Evolutionary conservation across 2,888 invertebrate species (phyloP).

Genomic region (Cephalotes varians): DNA sequence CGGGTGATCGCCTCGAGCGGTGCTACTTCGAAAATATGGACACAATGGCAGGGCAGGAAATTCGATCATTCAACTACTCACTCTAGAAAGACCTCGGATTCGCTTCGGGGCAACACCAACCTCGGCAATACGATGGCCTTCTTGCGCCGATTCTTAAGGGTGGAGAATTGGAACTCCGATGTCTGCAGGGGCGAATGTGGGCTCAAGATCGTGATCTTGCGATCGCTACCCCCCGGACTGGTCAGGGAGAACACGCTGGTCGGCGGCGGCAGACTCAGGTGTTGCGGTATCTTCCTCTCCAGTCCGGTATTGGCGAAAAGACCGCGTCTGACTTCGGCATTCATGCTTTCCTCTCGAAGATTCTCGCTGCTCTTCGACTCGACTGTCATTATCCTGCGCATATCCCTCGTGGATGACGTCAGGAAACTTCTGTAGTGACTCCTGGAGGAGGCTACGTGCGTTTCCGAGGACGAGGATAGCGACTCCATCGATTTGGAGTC

Average conservation of each 20-base stretch:
- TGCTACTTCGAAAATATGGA: conserved; percentile 10
- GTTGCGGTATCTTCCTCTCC: conserved; percentile 89
- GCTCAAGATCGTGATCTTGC: conserved; percentile 92
- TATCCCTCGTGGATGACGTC: conserved; percentile 90
- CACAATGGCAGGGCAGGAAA: conserved; percentile 30
- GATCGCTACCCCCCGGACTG: conserved; percentile 87
- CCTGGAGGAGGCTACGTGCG: conserved; percentile 86
- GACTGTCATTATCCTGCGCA: conserved; percentile 86
- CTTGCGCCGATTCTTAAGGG: conserved; percentile 89
- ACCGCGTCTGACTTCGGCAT: conserved; percentile 90
- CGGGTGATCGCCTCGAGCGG: background rate
- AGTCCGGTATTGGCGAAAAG: conserved; percentile 89
- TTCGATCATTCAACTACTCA: conserved; percentile 85
- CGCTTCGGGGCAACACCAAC: conserved; percentile 91
- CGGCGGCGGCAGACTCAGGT: conserved; percentile 90
- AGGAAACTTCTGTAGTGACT: conserved; percentile 88
- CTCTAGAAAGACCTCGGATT: conserved; percentile 90
- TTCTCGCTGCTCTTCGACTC: conserved; percentile 89
- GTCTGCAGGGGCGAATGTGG: conserved; percentile 92
- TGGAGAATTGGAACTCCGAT: conserved; percentile 88
- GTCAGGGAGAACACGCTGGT: conserved; percentile 87
- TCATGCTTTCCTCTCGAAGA: conserved; percentile 87
- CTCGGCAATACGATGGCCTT: conserved; percentile 92
- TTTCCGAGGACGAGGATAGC: conserved; percentile 86
- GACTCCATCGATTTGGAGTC: conserved; percentile 83